phyloP scores from a whole-genome alignment of 1,140 invertebrate species.

The Heliothis subflexa region DNA sequence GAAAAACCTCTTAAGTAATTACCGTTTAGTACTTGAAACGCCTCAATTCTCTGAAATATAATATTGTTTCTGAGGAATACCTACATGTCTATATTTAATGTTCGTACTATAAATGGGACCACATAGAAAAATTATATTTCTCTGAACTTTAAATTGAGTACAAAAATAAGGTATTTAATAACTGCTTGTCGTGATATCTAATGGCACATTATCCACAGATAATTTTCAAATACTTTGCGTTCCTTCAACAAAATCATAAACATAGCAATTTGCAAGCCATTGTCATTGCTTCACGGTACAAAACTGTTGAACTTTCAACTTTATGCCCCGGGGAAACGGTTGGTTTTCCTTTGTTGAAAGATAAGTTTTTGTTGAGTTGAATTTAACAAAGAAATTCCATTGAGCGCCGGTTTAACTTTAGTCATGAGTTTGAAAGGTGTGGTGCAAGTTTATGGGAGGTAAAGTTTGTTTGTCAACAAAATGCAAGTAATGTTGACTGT shows the following conservation, averaged over 20 bases:
- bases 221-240: constrained; percentile 45
- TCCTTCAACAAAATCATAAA: constrained; percentile 46
- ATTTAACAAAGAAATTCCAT: constrained; percentile 53
- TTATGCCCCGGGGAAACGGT: not conserved
- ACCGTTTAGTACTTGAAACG: not conserved
- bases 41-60: not conserved
- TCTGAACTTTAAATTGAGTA: too few species aligned
- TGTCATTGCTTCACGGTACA: constrained; percentile 26
- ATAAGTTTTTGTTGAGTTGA: constrained; percentile 11
- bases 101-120: not conserved
- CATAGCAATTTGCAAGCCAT: constrained; percentile 40
- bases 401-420: constrained; percentile 44
- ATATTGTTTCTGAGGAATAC: too few species aligned
- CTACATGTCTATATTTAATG: too few species aligned
- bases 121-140: not conserved
- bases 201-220: constrained; percentile 17
- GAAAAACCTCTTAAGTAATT: not conserved
- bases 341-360: not conserved
- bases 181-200: not conserved
- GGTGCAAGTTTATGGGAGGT: not conserved
- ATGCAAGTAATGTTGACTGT: not conserved
- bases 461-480: not conserved
- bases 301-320: not conserved
- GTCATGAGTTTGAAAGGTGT: constrained; percentile 24
- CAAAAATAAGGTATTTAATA: constrained; percentile 11